Conservation (phyloP, 2,113 vertebrate genomes). For the Oncorhynchus nerka region DNA sequence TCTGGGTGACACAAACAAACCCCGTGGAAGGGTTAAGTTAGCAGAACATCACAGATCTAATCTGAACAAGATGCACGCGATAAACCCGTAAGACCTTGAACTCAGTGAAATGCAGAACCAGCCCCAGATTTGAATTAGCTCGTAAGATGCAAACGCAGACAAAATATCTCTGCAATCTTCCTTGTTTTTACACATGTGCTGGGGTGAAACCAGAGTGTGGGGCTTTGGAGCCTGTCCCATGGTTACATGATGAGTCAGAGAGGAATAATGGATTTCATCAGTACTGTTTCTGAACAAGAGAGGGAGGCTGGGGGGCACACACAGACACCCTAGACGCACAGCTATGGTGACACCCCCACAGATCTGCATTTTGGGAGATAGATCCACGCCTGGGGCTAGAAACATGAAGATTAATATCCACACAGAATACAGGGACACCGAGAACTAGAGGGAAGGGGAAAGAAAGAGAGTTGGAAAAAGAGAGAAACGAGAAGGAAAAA, state of each 20-base stretch:
- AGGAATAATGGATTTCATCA: constrained; percentile 63
- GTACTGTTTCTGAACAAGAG: constrained; percentile 48
- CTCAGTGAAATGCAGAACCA: constrained; percentile 28
- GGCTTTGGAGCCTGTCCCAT: constrained; percentile 23
- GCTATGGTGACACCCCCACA: constrained; percentile 62
- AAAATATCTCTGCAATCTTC: constrained; percentile 24
- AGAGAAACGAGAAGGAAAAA: constrained; percentile 5
- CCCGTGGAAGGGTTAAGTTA: not conserved
- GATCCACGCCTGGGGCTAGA: constrained; percentile 48
- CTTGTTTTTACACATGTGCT: constrained; percentile 20
- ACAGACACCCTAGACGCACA: constrained; percentile 62
- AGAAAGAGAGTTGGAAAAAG: not conserved
- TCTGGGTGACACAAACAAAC: constrained; percentile 22
- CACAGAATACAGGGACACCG: constrained; percentile 18
- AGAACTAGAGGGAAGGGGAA: not conserved
- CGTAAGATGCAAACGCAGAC: constrained; percentile 30
- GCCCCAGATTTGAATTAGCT: not conserved
- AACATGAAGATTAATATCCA: constrained; percentile 56
- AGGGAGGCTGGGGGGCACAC: constrained; percentile 54
- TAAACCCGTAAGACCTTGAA: constrained; percentile 27
- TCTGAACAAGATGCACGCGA: constrained; percentile 15
- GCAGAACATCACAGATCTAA: constrained; percentile 31
- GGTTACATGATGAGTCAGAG: constrained; percentile 59
- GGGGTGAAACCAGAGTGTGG: constrained; percentile 18
- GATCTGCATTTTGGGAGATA: constrained; percentile 66